Base-by-base conservation (phyloP, 2,888 invertebrate genomes). In the Barypeithes pellucidus region DNA sequence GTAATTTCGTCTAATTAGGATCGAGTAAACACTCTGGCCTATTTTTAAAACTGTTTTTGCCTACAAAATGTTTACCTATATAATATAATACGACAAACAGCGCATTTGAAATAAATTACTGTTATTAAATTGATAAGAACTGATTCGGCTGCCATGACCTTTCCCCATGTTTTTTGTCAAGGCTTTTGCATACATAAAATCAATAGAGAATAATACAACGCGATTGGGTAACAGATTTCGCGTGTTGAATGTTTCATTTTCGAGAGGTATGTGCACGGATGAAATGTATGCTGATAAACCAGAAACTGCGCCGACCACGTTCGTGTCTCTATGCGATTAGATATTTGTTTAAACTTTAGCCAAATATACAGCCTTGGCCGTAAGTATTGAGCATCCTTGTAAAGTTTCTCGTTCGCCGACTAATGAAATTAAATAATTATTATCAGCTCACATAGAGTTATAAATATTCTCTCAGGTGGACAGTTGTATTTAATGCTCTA, bases 81-180 rank as follows among this genome's bases (percentile, higher is more conserved):
- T 1, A 57, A 11, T 18, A n/a, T 29, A 20, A 22, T 22, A 50
- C 50, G 22, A 29, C 24, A 24, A 29, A 29, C 24, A 52, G 52
- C 52, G 52, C 22, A 41, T 22, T 14, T 33, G 36, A 63, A 20
- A 63, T 24, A 29, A 47, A 47, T 63, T 33, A 63, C 47, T 50
- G 47, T 63, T 63, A 63, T 61, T 61, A 50, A 50, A 36, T 36
- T 57, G 50, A 68, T 68, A 68, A 61, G 47, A 59, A 39, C 2
- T 36, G 43, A 24, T 22, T 12, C 22, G 20, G 20, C 33, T 70
- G 52, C 61, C 72, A 72, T 72, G 72, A 72, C 72, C 72, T 72
- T 72, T 72, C 72, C 20, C 60, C 59, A 66, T 72, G 66, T n/a
- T 63, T 60, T 57, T 33, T 33, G 33, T 33, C 29, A 57, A 33